Base-by-base conservation (phyloP, 2,113 vertebrate genomes). In the Rhipidura dahli region DNA sequence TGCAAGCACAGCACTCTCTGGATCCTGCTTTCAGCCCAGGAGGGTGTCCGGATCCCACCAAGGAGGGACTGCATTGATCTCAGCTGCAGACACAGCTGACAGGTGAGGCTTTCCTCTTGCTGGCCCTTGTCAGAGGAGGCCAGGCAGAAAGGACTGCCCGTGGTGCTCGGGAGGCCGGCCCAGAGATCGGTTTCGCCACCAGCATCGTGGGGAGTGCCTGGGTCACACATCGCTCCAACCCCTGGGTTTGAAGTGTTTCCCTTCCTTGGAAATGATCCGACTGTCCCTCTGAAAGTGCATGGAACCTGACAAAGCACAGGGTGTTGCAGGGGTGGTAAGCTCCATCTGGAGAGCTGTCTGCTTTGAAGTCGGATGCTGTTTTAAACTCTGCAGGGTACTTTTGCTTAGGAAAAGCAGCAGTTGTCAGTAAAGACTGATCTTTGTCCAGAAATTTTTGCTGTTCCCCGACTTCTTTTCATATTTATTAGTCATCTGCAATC, bases 351-450 rank as follows among this genome's bases (percentile, higher is more conserved):
- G 97, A 92, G 33, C 47, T 27, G 68, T 77, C 66, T 49, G 84
- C 96, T 96, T 96, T 96, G 90, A 95, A 96, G 94, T 76, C 2
- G 0, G 69, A 42, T 1, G 24, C 93, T 3, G 45, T 71, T 94
- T 83, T 73, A 80, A 95, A 87, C 90, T 83, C 78, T 37, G 86
- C 85, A 91, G 94, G 88, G 85, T 73, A 72, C 73, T 89, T 84
- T 60, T 6, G 1, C 64, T 91, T 59, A 61, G 80, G 37, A 92
- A 92, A 92, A 86, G 63, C 90, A 89, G 90, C 80, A 77, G 66
- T 82, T 95, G 87, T 95, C 91, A 84, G 87, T 28, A 73, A 93
- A 96, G 90, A 94, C 7, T 93, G 95, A 95, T 95, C 93, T 93
- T 30, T 30, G 73, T 89, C 93, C 90, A 93, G 93, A 87, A 68